Evolutionary conservation across 2,113 vertebrate genomes (phyloP).

Genomic region (Pterocles burchelli): DNA sequence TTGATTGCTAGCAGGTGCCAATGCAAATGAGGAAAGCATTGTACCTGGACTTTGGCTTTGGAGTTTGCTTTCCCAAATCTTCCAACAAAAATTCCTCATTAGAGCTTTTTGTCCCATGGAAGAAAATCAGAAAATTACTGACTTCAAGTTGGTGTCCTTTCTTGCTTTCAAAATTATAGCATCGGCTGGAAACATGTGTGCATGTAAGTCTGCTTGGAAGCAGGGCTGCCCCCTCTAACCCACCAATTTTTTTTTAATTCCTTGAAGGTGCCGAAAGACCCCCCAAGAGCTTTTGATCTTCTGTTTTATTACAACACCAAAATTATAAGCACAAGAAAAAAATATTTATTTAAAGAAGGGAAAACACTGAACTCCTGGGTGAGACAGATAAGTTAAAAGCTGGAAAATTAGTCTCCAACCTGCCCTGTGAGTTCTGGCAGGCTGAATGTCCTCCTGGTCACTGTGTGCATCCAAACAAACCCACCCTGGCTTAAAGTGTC

Average conservation of each 20-base stretch:
- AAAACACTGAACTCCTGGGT: constrained; percentile 9
- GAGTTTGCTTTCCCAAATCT: not conserved
- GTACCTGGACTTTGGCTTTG: not conserved
- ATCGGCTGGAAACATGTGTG: not conserved
- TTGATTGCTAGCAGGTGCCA: constrained; percentile 40
- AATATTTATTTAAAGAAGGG: constrained; percentile 23
- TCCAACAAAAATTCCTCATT: not conserved
- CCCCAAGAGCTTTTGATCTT: constrained; percentile 62
- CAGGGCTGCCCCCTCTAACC: not conserved
- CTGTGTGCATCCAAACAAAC: not conserved
- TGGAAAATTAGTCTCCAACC: not conserved
- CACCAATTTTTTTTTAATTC: not conserved
- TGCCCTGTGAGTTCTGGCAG: not conserved
- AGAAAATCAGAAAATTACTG: constrained; percentile 17
- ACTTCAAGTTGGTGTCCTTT: not conserved
- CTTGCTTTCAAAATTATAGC: constrained; percentile 17
- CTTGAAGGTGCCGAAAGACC: constrained; percentile 51
- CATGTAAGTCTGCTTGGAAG: not conserved
- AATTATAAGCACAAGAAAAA: constrained; percentile 33
- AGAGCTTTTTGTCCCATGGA: not conserved
- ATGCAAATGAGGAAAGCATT: not conserved
- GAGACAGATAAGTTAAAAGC: not conserved
- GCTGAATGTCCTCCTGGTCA: not conserved
- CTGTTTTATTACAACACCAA: constrained; percentile 25
- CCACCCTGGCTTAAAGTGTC: not conserved